Evolutionary conservation across 2,113 vertebrate species (phyloP), one percentile per base, ranked within the genome.

Genomic region (Trematomus loennbergii): DNA sequence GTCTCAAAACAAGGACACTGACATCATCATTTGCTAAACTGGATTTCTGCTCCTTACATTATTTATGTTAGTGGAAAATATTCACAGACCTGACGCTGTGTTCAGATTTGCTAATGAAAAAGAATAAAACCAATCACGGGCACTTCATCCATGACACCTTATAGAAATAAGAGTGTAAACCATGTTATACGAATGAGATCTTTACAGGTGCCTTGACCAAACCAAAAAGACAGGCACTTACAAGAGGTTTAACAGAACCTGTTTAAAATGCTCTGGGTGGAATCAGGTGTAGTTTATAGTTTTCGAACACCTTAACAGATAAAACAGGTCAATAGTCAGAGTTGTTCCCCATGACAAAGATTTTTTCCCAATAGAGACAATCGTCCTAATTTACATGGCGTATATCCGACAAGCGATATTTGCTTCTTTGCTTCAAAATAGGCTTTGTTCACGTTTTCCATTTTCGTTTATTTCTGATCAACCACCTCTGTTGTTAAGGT

Each of bases 21-120:
- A 80, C 69, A 49, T 80, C 75, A 80, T 45, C 9, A 62, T 62
- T 46, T 71, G 75, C 78, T 74, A 29, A 79, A 75, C 72, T 75
- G 36, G 33, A 63, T 74, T 64, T 58, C 10, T 78, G 50, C 58
- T 70, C 29, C 13, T 67, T 80, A 20, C 78, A 80, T 83, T 62
- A 85, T 87, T 83, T 50, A 87, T 58, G 33, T 60, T 45, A 65
- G 53, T 20, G n/a, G 8, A 66, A 61, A 60, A n/a, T 25, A 72
- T 18, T 64, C 63, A 72, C 29, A 29, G 29, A 17, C 2, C 49
- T 61, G 48, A 63, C 22, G 2, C 45, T 59, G 45, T 1, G 2
- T 46, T 58, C 15, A 79, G 72, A 55, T 73, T 62, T 13, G n/a
- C 36, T 40, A 46, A 36, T 36, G 46, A 70, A 45, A 81, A 75